These are phyloP conservation scores for Philaethria dido DNA, from an alignment of 2,888 invertebrate genomes.

Conservation along the genomic window DNA sequence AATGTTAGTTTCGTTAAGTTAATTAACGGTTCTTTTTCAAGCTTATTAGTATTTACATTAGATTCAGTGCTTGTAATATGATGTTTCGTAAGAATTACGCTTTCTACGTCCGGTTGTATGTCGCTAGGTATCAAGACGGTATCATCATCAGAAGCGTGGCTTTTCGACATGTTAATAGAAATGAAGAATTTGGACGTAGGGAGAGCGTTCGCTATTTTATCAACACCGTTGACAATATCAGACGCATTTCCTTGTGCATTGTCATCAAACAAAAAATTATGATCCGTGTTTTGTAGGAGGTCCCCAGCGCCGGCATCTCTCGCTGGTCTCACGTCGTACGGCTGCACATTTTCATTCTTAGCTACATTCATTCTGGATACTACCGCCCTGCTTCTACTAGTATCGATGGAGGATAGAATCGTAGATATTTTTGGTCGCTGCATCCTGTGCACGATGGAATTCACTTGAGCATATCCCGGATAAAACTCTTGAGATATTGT, in stretches of 20 bases:
- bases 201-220: slow-evolving; percentile 53
- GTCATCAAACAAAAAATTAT: slow-evolving; percentile 31
- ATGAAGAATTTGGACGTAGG: slow-evolving; percentile 62
- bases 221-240: slow-evolving; percentile 42
- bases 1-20: slow-evolving; percentile 33
- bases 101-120: slow-evolving; percentile 45
- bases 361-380: slow-evolving; percentile 52
- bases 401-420: slow-evolving; percentile 57
- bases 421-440: slow-evolving; percentile 62
- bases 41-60: slow-evolving; percentile 36
- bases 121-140: slow-evolving; percentile 52
- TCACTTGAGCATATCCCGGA: slow-evolving; percentile 55
- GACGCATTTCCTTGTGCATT: slow-evolving; percentile 41
- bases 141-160: slow-evolving; percentile 47
- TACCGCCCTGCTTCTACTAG: slow-evolving; percentile 51
- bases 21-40: slow-evolving; percentile 17
- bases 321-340: slow-evolving; percentile 54
- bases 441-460: slow-evolving; percentile 55
- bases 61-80: slow-evolving; percentile 46
- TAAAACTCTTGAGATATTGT: slow-evolving; percentile 48
- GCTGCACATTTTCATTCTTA: slow-evolving; percentile 45
- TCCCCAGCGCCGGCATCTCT: slow-evolving; percentile 54
- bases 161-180: slow-evolving; percentile 52
- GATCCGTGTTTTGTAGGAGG: slow-evolving; percentile 37
- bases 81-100: slow-evolving; percentile 50